These are phyloP conservation scores for Megaceryle alcyon DNA, from an alignment of 2,797 vertebrate genomes.

Conservation along the genomic window DNA sequence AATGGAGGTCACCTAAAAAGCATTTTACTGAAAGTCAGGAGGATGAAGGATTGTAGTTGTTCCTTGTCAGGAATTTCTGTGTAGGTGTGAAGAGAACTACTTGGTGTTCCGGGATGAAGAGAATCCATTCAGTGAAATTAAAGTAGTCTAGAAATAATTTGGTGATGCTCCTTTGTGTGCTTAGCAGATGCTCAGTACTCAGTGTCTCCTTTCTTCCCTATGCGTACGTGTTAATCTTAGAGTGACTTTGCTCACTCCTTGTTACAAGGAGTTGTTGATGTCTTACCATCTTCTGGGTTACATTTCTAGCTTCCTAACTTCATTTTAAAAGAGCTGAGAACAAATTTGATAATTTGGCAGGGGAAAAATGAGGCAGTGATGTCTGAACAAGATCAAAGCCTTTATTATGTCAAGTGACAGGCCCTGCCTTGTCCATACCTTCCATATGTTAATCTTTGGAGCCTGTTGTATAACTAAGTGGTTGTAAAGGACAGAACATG, in stretches of 20 bases:
- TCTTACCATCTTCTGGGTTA: background rate
- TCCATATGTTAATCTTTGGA: constrained; percentile 38
- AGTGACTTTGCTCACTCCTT: background rate
- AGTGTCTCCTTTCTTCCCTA: background rate
- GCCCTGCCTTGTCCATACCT: constrained; percentile 62
- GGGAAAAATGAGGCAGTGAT: constrained; percentile 21
- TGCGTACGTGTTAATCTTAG: background rate
- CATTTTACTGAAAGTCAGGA: background rate
- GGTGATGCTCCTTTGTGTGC: background rate
- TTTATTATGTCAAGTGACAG: constrained; percentile 50
- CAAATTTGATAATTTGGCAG: constrained; percentile 59
- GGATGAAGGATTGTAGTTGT: background rate
- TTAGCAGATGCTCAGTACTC: background rate
- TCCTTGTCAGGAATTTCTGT: background rate
- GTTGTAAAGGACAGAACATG: constrained; percentile 31
- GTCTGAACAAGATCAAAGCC: constrained; percentile 62
- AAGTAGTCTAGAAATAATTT: background rate
- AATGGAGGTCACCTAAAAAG: background rate
- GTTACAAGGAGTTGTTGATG: background rate
- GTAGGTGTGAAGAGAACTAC: background rate
- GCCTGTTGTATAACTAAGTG: constrained; percentile 46
- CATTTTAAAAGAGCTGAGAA: constrained; percentile 36
- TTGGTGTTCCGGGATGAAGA: background rate
- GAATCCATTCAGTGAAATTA: background rate
- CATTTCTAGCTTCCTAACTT: constrained; percentile 27